A percentile compares a stretch with the other conserved stretches of the same genome.
phyloP scores from a whole-genome alignment of 2,797 vertebrate genomes.

The Myotis myotis region DNA sequence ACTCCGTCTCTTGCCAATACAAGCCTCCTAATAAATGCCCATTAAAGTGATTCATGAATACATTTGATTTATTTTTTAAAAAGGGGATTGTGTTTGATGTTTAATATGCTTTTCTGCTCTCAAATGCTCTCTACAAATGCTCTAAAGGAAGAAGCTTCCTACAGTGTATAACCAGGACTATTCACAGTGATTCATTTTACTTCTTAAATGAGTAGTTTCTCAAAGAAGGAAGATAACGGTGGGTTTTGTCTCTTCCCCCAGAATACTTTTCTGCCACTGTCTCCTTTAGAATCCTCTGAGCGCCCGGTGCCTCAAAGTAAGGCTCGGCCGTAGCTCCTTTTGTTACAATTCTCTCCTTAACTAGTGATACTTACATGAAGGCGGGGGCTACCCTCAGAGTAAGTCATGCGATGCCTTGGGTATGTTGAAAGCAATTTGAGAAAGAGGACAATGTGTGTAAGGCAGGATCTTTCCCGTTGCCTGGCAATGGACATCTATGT shows the following conservation, averaged over 20 bases:
- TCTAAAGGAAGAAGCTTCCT: not conserved
- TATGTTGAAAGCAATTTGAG: not conserved
- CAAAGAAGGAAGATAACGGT: not conserved
- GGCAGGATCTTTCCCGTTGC: not conserved
- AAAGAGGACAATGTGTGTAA: not conserved
- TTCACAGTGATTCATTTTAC: not conserved
- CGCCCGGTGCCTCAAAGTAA: not conserved
- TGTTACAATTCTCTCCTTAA: not conserved
- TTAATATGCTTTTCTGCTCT: not conserved
- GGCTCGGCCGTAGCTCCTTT: not conserved
- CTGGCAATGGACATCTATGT: not conserved
- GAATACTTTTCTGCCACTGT: not conserved
- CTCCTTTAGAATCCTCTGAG: not conserved
- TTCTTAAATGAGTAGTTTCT: not conserved
- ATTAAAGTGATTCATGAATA: constrained; percentile 30
- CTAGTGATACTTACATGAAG: not conserved
- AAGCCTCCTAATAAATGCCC: constrained; percentile 15
- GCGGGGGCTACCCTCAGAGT: fast-evolving
- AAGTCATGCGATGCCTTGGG: not conserved
- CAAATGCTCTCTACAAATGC: not conserved
- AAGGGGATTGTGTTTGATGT: not conserved
- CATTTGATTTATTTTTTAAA: constrained; percentile 9
- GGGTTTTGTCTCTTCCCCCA: not conserved
- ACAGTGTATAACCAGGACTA: not conserved
- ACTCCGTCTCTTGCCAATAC: not conserved